These are phyloP conservation scores for Bufotes viridis DNA, from an alignment of 2,797 vertebrate genomes.

Conservation along the genomic window DNA sequence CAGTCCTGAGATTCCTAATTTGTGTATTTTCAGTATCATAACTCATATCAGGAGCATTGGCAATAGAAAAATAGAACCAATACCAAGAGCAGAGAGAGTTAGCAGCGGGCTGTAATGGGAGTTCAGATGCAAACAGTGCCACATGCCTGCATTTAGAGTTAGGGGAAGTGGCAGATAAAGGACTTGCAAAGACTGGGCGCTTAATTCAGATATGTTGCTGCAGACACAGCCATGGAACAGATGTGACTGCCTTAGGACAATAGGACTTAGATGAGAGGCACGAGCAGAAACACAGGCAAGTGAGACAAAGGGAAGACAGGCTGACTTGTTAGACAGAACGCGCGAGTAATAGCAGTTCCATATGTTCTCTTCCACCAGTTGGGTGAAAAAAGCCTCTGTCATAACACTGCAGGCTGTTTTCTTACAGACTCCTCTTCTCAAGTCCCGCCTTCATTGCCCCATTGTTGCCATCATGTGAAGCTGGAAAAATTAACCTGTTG, in stretches of 20 bases:
- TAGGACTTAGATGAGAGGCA: slow-evolving; percentile 56
- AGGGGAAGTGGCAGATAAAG: slow-evolving; percentile 36
- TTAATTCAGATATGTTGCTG: slow-evolving; percentile 53
- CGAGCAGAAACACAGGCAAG: slow-evolving; percentile 51
- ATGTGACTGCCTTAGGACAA: slow-evolving; percentile 61
- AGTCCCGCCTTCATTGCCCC: slow-evolving; percentile 40
- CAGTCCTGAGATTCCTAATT: background rate
- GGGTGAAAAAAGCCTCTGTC: slow-evolving; percentile 51
- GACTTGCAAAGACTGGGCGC: slow-evolving; percentile 42
- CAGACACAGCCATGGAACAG: slow-evolving; percentile 53
- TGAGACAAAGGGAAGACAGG: slow-evolving; percentile 62
- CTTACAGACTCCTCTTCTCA: slow-evolving; percentile 15
- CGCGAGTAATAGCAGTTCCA: slow-evolving; percentile 56
- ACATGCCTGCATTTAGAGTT: slow-evolving; percentile 42
- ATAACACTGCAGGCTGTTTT: slow-evolving; percentile 59
- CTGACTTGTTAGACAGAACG: slow-evolving; percentile 62
- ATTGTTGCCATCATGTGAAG: slow-evolving; percentile 41
- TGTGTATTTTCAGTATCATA: background rate
- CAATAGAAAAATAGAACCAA: background rate
- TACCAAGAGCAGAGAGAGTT: background rate
- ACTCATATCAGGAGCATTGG: background rate
- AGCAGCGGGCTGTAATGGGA: background rate
- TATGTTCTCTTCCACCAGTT: slow-evolving; percentile 58
- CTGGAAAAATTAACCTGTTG: slow-evolving; percentile 59
- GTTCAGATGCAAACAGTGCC: slow-evolving; percentile 44